Percentiles rank a stretch among this genome's conserved stretches.
These are phyloP conservation scores for Ischnus inquisitorius DNA, from an alignment of 2,888 invertebrate genomes.

Conservation along the genomic window DNA sequence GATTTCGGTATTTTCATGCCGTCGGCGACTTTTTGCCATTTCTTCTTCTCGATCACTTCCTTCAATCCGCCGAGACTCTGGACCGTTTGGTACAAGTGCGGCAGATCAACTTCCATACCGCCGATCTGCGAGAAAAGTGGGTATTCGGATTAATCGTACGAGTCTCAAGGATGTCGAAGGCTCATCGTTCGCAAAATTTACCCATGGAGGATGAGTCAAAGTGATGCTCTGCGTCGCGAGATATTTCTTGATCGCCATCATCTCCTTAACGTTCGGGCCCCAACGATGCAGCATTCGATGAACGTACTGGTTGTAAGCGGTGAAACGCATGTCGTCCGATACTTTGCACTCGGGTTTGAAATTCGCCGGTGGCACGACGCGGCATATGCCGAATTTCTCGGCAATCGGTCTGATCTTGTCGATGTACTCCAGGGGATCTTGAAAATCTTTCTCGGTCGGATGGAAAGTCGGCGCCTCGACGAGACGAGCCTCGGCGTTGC, in stretches of 20 bases:
- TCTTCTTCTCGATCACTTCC: constrained; percentile 94
- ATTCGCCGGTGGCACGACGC: constrained; percentile 93
- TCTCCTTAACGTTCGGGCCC: constrained; percentile 95
- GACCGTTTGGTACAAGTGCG: constrained; percentile 94
- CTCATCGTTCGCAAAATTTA: constrained; percentile 81
- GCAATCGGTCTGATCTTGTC: constrained; percentile 92
- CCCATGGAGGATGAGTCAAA: constrained; percentile 92
- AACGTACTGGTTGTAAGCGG: constrained; percentile 95
- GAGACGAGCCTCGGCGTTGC: constrained; percentile 85
- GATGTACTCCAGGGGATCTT: constrained; percentile 94
- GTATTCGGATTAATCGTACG: too few relatives aligned
- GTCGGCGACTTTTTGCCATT: constrained; percentile 95
- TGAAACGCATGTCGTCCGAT: constrained; percentile 94
- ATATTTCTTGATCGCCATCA: constrained; percentile 94
- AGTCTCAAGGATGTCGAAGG: not conserved
- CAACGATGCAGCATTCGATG: constrained; percentile 95
- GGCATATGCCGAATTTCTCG: constrained; percentile 94
- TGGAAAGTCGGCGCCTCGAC: constrained; percentile 93
- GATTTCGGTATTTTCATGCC: constrained; percentile 94
- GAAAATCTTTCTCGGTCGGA: constrained; percentile 93
- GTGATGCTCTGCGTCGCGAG: constrained; percentile 92
- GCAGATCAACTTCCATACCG: constrained; percentile 96
- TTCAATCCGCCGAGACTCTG: constrained; percentile 94
- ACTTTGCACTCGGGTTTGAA: constrained; percentile 94
- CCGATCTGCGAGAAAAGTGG: constrained; percentile 89